Conservation (phyloP, 1,140 invertebrate species). For the Apis laboriosa region DNA sequence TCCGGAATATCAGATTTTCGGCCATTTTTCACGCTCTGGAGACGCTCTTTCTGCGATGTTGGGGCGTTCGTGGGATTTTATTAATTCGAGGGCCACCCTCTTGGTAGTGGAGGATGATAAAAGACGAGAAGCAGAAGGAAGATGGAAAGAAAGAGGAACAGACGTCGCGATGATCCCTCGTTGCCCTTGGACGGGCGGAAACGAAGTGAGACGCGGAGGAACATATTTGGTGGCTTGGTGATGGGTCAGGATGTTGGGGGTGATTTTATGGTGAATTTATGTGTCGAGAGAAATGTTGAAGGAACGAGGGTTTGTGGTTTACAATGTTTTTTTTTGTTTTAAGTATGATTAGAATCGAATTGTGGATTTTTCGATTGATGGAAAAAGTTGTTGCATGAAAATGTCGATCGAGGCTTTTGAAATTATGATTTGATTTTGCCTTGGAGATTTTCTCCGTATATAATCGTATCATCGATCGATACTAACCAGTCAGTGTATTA, state of each 20-base stretch:
- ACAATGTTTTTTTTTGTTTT: neutral
- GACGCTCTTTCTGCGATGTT: slow-evolving; percentile 66
- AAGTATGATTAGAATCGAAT: too few species aligned
- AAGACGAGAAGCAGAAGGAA: slow-evolving; percentile 12
- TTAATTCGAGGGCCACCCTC: slow-evolving; percentile 75
- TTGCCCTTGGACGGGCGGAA: slow-evolving; percentile 28
- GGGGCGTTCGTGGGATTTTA: slow-evolving; percentile 76
- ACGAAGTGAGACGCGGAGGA: slow-evolving; percentile 43
- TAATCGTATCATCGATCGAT: too few species aligned
- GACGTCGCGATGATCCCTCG: slow-evolving; percentile 39
- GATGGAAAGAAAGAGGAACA: slow-evolving; percentile 11
- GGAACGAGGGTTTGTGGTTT: neutral
- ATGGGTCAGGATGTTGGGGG: slow-evolving; percentile 35
- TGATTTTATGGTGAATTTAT: slow-evolving; percentile 42
- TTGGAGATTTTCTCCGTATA: too few species aligned
- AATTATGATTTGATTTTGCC: too few species aligned
- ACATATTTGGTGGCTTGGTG: slow-evolving; percentile 60
- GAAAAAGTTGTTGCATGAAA: too few species aligned
- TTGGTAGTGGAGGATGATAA: neutral
- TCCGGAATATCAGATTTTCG: slow-evolving; percentile 82
- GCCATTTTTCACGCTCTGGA: slow-evolving; percentile 79
- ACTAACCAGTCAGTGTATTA: too few species aligned
- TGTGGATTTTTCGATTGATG: too few species aligned
- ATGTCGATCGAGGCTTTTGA: too few species aligned
- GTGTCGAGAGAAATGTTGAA: neutral